Evolutionary conservation across 2,888 invertebrate genomes (phyloP), one percentile per base, ranked within the genome.

Genomic region (Rutpela maculata): DNA sequence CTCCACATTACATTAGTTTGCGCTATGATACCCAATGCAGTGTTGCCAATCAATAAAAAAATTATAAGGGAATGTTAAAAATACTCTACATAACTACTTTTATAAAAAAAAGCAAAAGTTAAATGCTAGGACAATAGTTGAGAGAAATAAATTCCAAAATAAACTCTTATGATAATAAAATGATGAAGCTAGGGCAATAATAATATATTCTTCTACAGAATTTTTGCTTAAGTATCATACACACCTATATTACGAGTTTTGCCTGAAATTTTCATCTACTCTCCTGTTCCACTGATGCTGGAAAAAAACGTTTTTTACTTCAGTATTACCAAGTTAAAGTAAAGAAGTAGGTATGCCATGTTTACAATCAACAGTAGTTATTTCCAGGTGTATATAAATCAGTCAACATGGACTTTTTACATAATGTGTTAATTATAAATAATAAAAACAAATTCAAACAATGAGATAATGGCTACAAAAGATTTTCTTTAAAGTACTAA

Each of bases 211-310:
- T 19, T 71, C 71, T 71, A 62, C 43, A 59, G 31, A 18, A 17
- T 15, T 57, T 74, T 66, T 74, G 67, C 68, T 66, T 57, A 71
- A 55, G 43, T 59, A 17, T 70, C 50, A 79, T 82, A 82, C 82
- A 82, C 82, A 82, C 82, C 82, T 82, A 82, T 76, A 63, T 55
- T 71, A 76, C 22, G 74, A 70, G 71, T 71, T 71, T 73, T 74
- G 81, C 70, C 57, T 74, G 59, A 77, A 74, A 82, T 76, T 81
- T 79, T 84, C 84, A 84, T 84, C 84, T 84, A 79, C 67, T 81
- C 72, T 84, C 84, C 78, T 83, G 83, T 66, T 84, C 83, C 69
- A 82, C 74, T 26, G 83, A 76, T 17, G 80, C 84, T 84, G 80
- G 38, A 81, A 84, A 81, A 73, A 75, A 79, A 80, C 35, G 57